Base-by-base conservation (phyloP, 2,113 vertebrate genomes). In the Antennarius striatus region DNA sequence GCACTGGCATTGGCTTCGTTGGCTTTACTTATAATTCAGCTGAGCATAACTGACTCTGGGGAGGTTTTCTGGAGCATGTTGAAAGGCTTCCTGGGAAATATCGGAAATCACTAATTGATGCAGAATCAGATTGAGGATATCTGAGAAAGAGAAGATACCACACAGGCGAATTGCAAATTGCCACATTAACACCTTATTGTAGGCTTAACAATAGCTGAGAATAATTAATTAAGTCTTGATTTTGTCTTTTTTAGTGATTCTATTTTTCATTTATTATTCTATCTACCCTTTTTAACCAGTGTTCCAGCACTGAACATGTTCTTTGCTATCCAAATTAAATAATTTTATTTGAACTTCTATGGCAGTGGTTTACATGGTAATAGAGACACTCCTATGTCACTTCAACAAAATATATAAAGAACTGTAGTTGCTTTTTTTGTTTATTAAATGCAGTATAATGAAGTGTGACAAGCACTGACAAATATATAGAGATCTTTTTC, bases 51-150 rank as follows among this genome's bases (percentile, higher is more conserved):
- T 56, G 63, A 40, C 49, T 12, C 29, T 40, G 40, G 46, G 13
- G 32, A 68, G 4, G 6, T 66, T 65, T 56, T 65, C 32, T 71
- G 42, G 56, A 47, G 10, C 29, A 43, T 28, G 30, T 76, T 10
- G 15, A 79, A 70, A 51, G 43, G 54, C 49, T 71, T 79, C 55
- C 51, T 80, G 69, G 67, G 61, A 89, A 83, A 85, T 79, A 80
- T 70, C 62, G 71, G 60, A 85, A 84, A 75, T 77, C 81, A 50
- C 53, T 75, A 73, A 54, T n/a, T 75, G 51, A 64, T 43, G 68
- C 61, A 53, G 63, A 60, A 49, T 45, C 43, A 46, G 54, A 58
- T 15, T 56, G 52, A 72, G 53, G 32, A 56, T 73, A 59, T 61
- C 56, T 73, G 61, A 61, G 58, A 67, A 29, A 74, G 22, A 55